Conservation (phyloP, 2,113 vertebrate genomes). For the Eudyptes chrysolophus region DNA sequence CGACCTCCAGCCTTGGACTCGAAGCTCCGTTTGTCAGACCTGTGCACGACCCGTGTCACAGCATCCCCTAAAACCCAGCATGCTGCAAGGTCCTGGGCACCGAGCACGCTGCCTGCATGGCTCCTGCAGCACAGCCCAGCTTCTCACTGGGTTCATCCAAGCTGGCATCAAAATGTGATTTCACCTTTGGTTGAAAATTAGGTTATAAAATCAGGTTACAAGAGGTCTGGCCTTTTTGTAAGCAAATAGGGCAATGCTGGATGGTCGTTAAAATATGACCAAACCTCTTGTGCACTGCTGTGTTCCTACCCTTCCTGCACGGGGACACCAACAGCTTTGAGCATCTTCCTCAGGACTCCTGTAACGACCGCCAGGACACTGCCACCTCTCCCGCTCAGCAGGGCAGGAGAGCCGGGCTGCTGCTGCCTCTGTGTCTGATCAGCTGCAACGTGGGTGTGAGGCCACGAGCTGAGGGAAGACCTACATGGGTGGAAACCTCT, state of each 20-base stretch:
- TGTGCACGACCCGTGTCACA: accelerated
- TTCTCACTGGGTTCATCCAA: too few species aligned
- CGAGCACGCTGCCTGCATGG: accelerated
- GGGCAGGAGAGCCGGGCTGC: neutral
- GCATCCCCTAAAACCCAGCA: too few species aligned
- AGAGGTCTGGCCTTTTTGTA: neutral
- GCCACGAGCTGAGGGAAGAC: neutral
- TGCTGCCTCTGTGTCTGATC: neutral
- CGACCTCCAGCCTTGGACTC: neutral
- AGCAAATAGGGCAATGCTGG: neutral
- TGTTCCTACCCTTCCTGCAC: neutral
- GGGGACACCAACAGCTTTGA: neutral
- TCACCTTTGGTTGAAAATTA: neutral
- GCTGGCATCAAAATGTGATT: neutral
- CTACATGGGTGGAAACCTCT: neutral
- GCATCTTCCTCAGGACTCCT: neutral
- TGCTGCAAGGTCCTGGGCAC: too few species aligned
- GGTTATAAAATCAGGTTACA: neutral
- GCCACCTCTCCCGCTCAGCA: neutral
- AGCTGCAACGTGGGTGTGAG: neutral
- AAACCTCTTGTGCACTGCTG: neutral
- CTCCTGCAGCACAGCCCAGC: neutral
- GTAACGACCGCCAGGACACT: accelerated
- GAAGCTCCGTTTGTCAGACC: neutral
- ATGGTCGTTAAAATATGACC: neutral